A percentile compares a stretch with the other conserved stretches of the same genome.
These are phyloP conservation scores for Rhizoglyphus robini DNA, from an alignment of 1,140 invertebrate genomes.

Conservation along the genomic window DNA sequence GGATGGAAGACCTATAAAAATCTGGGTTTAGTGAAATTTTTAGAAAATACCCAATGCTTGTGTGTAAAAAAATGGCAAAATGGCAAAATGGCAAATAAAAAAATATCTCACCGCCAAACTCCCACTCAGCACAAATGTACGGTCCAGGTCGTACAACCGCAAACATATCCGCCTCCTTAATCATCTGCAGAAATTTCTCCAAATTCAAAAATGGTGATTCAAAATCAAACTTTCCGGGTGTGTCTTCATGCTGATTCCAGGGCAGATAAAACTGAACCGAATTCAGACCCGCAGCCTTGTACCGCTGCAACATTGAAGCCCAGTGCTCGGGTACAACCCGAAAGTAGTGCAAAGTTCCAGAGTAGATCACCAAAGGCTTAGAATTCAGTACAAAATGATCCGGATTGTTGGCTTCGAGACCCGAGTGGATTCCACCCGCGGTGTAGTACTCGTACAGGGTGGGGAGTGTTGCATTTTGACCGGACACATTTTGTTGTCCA, in stretches of 20 bases:
- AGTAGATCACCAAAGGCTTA: constrained; percentile 38
- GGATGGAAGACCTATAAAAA: too few species aligned
- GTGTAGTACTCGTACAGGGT: constrained; percentile 17
- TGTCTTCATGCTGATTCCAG: constrained; percentile 39
- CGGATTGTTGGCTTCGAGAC: constrained; percentile 23
- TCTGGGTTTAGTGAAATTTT: too few species aligned
- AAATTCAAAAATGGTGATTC: constrained; percentile 26
- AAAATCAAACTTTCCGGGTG: constrained; percentile 24
- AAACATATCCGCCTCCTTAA: constrained; percentile 34
- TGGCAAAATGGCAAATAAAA: too few species aligned
- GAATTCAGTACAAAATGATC: constrained; percentile 40
- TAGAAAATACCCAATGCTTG: too few species aligned
- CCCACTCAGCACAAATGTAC: constrained; percentile 41
- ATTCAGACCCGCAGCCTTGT: constrained; percentile 39
- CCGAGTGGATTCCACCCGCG: too few species aligned
- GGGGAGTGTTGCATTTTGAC: too few species aligned
- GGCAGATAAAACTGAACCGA: constrained; percentile 39
- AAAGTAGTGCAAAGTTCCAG: constrained; percentile 41
- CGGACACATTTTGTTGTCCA: too few species aligned
- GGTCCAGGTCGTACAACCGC: constrained; percentile 39
- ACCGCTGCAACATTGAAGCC: constrained; percentile 38
- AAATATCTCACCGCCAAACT: too few species aligned
- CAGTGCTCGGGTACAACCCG: constrained; percentile 37
- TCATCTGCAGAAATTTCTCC: too few species aligned
- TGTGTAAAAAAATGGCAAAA: too few species aligned